Evolutionary conservation across 2,888 invertebrate species (phyloP), one percentile per base, ranked within the genome.

Genomic region (Pseudococcus jackbeardsleyi): DNA sequence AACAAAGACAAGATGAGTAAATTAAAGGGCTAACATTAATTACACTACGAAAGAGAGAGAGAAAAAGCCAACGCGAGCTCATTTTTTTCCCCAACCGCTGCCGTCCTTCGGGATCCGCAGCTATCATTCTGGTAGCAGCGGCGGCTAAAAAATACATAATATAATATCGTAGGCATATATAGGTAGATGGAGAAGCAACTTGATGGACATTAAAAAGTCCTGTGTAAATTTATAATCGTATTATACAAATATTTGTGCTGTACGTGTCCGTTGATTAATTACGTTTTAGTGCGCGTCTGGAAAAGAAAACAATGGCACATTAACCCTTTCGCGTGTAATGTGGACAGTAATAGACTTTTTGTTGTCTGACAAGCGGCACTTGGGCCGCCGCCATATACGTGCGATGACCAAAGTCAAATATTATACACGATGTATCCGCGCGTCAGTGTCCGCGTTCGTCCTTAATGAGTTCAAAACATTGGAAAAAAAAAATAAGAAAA

Each of bases 191-290:
- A 22, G 22, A 22, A 22, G 22, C 22, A 19, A 19, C 22, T 64
- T 85, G 68, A 68, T 39, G 46, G 59, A 86, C 86, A 72, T 64
- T 68, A 64, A 86, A 86, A 68, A 86, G 86, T 64, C 46, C 86
- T 68, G 86, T 86, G 86, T 86, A 86, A 86, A 86, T 86, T 86
- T 86, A 86, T 86, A 64, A 86, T 86, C 86, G 68, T 46, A 86
- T 59, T 86, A 68, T 68, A 59, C 86, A 86, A 86, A 86, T 86
- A 86, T 86, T 86, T 86, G 68, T 86, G 64, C 64, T 64, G 85
- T 85, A 42, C 68, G 59, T 86, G 86, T 86, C 68, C 68, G 86
- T 86, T 86, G 86, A 86, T 86, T 86, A 86, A 86, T 86, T 86
- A 86, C 86, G 86, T 64, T 68, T 68, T 86, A 42, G 59, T 84